These are phyloP conservation scores for Porites australiensis DNA, from an alignment of 64 coral and sea anemone genomes.

Conservation along the genomic window DNA sequence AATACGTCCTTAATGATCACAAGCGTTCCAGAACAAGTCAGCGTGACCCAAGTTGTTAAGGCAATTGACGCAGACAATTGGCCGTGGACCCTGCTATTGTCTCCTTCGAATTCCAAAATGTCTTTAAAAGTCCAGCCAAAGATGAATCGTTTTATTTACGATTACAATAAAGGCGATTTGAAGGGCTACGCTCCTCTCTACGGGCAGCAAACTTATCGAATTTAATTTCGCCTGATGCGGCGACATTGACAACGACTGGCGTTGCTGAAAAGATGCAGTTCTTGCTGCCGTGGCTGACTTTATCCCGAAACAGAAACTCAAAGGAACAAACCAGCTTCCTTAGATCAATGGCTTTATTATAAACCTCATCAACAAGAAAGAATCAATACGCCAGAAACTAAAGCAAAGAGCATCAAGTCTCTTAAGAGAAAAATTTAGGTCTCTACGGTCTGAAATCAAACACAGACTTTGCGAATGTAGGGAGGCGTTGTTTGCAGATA, in stretches of 20 bases:
- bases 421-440: constrained; percentile 26
- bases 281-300: constrained; percentile 57
- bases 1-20: constrained; percentile 20
- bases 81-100: constrained; percentile 15
- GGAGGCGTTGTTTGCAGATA: background rate
- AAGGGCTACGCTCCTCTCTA: constrained; percentile 6
- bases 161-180: constrained; percentile 54
- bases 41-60: background rate
- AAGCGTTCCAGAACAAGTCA: constrained; percentile 23
- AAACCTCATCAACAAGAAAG: constrained; percentile 60
- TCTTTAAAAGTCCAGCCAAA: constrained; percentile 13
- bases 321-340: constrained; percentile 41
- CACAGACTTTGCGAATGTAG: background rate
- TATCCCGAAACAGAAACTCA: constrained; percentile 48
- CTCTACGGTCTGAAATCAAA: constrained; percentile 50
- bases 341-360: constrained; percentile 70
- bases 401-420: constrained; percentile 1
- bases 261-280: constrained; percentile 35
- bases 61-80: background rate
- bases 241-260: constrained; percentile 61
- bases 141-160: constrained; percentile 14
- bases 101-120: background rate
- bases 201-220: background rate
- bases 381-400: constrained; percentile 22
- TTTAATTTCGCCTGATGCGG: no score